Evolutionary conservation across 2,113 vertebrate species (phyloP).

Genomic region (Thunnus thynnus): DNA sequence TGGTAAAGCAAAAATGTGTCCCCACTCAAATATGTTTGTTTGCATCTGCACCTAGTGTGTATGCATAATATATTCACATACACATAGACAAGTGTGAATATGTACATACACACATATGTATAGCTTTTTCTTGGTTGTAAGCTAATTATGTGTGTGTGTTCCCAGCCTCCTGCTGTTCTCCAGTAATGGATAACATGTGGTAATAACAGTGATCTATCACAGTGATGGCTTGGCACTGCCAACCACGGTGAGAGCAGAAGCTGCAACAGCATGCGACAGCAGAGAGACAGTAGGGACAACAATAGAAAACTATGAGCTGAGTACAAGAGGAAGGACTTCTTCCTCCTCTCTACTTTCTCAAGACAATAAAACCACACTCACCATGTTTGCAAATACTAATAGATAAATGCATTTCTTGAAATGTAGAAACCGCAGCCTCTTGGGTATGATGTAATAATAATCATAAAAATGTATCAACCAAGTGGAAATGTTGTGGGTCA

Average conservation of each 20-base stretch:
- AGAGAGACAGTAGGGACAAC: conserved; percentile 50
- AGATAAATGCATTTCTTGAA: not conserved
- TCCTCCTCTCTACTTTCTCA: not conserved
- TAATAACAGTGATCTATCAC: conserved; percentile 81
- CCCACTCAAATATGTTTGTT: not conserved
- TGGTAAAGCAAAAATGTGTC: not conserved
- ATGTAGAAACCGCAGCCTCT: not conserved
- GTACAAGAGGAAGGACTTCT: not conserved
- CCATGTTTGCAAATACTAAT: not conserved
- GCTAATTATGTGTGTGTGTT: conserved; percentile 18
- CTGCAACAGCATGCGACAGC: conserved; percentile 63
- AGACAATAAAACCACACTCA: conserved; percentile 5
- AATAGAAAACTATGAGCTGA: conserved; percentile 41
- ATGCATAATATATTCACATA: not conserved
- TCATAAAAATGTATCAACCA: not conserved
- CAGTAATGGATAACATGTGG: conserved; percentile 78
- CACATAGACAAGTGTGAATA: not conserved
- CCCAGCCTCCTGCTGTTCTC: conserved; percentile 52
- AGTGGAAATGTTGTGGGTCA: not conserved
- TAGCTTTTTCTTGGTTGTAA: conserved; percentile 13
- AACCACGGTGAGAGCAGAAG: conserved; percentile 70
- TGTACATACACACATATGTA: not conserved
- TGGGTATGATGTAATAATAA: not conserved
- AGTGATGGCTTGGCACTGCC: conserved; percentile 53
- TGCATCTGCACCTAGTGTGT: not conserved